Conservation (phyloP, 2,113 vertebrate genomes). For the Gallinago paraguaiae region DNA sequence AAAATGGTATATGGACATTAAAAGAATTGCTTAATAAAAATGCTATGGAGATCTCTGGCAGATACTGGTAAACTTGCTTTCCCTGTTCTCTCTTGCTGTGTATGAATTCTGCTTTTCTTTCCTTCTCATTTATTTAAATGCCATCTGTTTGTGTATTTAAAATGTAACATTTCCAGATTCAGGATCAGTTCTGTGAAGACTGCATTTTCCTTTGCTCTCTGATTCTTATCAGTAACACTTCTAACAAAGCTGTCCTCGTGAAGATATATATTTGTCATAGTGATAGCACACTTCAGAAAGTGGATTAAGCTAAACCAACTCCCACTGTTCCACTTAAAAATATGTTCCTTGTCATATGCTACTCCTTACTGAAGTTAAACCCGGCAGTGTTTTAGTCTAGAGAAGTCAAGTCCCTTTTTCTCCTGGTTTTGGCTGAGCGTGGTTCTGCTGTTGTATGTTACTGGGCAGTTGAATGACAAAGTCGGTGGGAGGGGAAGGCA, state of each 20-base stretch:
- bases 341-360: conserved; percentile 49
- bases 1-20: background rate
- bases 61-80: background rate
- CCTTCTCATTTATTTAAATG: conserved; percentile 25
- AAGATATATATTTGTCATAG: conserved; percentile 49
- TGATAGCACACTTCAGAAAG: conserved; percentile 43
- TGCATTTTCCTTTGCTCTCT: background rate
- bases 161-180: background rate
- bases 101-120: background rate
- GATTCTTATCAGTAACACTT: conserved; percentile 30
- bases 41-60: background rate
- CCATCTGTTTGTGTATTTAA: conserved; percentile 20
- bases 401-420: background rate
- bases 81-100: background rate
- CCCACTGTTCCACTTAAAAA: conserved; percentile 38
- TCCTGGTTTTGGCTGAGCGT: background rate
- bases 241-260: background rate
- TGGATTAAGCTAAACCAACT: conserved; percentile 36
- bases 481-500: background rate
- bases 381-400: background rate
- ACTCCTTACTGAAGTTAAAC: conserved; percentile 14
- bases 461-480: background rate
- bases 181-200: background rate
- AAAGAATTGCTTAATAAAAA: conserved; percentile 4
- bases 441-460: background rate